Evolutionary conservation across 2,113 vertebrate species (phyloP), one percentile per base, ranked within the genome.

Genomic region (Chaetorhynchus papuensis): DNA sequence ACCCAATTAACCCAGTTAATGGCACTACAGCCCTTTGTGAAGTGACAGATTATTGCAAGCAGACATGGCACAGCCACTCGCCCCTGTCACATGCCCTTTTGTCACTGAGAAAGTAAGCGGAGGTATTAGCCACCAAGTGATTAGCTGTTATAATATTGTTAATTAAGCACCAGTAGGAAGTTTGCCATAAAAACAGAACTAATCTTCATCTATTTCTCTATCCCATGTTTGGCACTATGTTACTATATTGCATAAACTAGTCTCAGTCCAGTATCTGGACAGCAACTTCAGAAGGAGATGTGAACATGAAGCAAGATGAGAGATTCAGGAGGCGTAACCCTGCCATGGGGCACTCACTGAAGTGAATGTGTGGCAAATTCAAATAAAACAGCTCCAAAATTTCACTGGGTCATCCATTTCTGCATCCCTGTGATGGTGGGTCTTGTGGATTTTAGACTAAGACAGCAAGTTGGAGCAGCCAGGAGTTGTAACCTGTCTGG

Each of bases 1-100:
- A 96, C 90, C 90, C 90, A 97, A 97, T 97, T 97, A 97, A 97
- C 97, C 94, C 88, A 89, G 79, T 26, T 96, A 97, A 96, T 92
- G 89, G 94, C 90, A 80, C 56, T 65, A 28, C 49, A 91, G 90
- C 94, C 92, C 85, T 89, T 49, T 18, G 35, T 41, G 74, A 75
- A 92, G 87, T 89, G 97, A 94, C 9, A 4, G 95, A 96, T 97
- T 93, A 91, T 30, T 87, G 63, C 69, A 71, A 45, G 87, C 85
- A 80, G 90, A 13, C 21, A 0, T 2, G 27, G 57, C 54, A 21
- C 72, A 79, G 78, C 53, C 90, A 41, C 72, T 90, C 94, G 71
- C 57, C 87, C 90, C 77, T 71, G 50, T 30, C 3, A 2, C 7
- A 0, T 76, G 70, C 83, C 92, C 92, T 89, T 2, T 52, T 66